Percentiles rank a stretch among this genome's conserved stretches.
Evolutionary conservation across 2,797 vertebrate genomes (phyloP).

Genomic region (Valencia hispanica): DNA sequence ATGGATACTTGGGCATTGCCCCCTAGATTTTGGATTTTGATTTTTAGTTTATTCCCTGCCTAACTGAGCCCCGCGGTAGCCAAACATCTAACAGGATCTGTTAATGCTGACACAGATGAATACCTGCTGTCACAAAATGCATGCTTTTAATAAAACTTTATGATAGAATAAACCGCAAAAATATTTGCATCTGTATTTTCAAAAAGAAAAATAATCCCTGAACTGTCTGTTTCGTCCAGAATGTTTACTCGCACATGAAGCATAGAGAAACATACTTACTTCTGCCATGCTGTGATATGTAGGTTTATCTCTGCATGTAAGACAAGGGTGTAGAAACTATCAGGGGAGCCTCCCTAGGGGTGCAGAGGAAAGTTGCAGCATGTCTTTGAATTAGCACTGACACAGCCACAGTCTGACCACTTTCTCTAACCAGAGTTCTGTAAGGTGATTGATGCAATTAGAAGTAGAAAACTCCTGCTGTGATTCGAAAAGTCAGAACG

Average conservation of each 20-base stretch:
- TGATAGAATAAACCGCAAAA: constrained; percentile 48
- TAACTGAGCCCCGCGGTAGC: constrained; percentile 64
- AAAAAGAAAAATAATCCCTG: constrained; percentile 32
- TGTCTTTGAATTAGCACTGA: neutral
- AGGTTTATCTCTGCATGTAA: constrained; percentile 17
- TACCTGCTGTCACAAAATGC: constrained; percentile 47
- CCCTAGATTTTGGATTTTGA: constrained; percentile 72
- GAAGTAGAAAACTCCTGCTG: neutral
- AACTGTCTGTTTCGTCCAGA: constrained; percentile 18
- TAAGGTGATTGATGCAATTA: constrained; percentile 14
- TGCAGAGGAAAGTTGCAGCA: neutral
- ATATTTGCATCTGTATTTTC: constrained; percentile 37
- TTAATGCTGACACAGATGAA: constrained; percentile 68
- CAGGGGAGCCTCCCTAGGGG: neutral
- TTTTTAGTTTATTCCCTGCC: constrained; percentile 73
- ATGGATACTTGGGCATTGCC: constrained; percentile 66
- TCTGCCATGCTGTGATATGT: constrained; percentile 2
- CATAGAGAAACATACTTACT: neutral
- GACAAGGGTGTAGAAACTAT: constrained; percentile 2
- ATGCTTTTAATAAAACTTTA: constrained; percentile 59
- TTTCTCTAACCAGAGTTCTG: constrained; percentile 6
- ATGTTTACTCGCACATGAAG: constrained; percentile 5
- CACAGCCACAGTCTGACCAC: neutral
- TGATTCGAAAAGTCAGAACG: neutral
- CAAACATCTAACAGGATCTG: constrained; percentile 74